A percentile compares a stretch with the other conserved stretches of the same genome.
These are phyloP conservation scores for Phalacrocorax carbo DNA, from an alignment of 2,113 vertebrate genomes.

Conservation along the genomic window DNA sequence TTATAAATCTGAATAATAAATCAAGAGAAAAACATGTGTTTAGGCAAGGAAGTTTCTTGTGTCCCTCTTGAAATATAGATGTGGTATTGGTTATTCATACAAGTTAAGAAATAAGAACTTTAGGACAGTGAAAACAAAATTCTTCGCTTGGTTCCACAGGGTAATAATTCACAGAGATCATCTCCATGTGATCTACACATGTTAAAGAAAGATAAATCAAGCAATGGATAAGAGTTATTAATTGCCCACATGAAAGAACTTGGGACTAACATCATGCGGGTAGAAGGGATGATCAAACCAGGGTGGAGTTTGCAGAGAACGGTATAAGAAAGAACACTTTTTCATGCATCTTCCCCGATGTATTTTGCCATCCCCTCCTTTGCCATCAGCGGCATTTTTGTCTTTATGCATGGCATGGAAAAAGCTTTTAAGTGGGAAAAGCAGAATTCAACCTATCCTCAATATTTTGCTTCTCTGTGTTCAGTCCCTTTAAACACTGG, in stretches of 20 bases:
- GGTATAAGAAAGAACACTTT: neutral
- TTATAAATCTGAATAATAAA: constrained; percentile 23
- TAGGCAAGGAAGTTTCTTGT: neutral
- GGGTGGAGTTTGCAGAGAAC: neutral
- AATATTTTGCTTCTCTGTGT: neutral
- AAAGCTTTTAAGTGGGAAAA: neutral
- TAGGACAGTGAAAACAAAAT: neutral
- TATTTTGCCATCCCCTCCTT: neutral
- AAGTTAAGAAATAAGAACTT: neutral
- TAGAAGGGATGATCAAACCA: constrained; percentile 2
- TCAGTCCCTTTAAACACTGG: neutral
- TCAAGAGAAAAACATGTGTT: neutral
- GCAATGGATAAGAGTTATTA: neutral
- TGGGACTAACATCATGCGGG: neutral
- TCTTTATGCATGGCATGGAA: neutral
- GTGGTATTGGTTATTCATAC: neutral
- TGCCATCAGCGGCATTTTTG: neutral
- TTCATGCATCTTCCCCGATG: neutral
- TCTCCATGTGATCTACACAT: constrained; percentile 43
- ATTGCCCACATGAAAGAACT: constrained; percentile 26
- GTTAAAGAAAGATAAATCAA: constrained; percentile 24
- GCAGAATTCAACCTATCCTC: neutral
- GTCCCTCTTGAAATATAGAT: neutral
- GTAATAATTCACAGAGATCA: constrained; percentile 12
- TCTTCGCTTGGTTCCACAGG: neutral